Percentiles rank a stretch among this genome's conserved stretches.
Conservation (phyloP, 1,140 invertebrate species). For the Rhizoglyphus robini region DNA sequence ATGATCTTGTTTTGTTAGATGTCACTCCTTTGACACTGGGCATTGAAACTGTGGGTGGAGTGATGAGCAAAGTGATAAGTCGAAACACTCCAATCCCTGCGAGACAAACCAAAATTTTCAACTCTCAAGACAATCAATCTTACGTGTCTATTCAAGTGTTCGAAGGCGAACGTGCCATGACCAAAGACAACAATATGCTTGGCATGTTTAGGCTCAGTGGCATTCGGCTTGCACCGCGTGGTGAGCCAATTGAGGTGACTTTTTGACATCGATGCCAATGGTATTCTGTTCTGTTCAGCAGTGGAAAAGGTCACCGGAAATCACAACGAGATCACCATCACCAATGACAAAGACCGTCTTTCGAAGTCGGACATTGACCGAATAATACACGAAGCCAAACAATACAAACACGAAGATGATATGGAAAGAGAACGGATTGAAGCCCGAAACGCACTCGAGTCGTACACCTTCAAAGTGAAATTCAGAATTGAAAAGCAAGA, state of each 20-base stretch:
- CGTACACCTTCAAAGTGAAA: slow-evolving; percentile 58
- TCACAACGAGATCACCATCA: no score
- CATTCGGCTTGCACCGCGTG: slow-evolving; percentile 44
- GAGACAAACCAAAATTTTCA: no score
- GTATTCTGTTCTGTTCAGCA: slow-evolving; percentile 40
- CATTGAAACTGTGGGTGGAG: no score
- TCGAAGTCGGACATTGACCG: slow-evolving; percentile 92
- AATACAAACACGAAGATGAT: slow-evolving; percentile 80
- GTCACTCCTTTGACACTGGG: no score
- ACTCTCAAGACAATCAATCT: no score
- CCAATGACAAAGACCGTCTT: no score
- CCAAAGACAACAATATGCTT: slow-evolving; percentile 44
- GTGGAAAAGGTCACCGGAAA: slow-evolving; percentile 66
- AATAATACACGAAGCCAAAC: slow-evolving; percentile 96
- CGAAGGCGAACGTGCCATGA: no score
- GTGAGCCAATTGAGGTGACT: no score
- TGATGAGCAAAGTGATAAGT: no score
- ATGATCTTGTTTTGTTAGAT: no score
- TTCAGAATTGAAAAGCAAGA: slow-evolving; percentile 40
- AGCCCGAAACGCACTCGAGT: slow-evolving; percentile 47
- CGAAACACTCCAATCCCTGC: no score
- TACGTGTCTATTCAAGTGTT: slow-evolving; percentile 38
- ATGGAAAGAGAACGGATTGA: slow-evolving; percentile 60
- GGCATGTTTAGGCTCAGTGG: slow-evolving; percentile 46
- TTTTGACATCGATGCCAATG: no score